These are phyloP conservation scores for Strigops habroptila DNA, from an alignment of 2,113 vertebrate species.

Conservation along the genomic window DNA sequence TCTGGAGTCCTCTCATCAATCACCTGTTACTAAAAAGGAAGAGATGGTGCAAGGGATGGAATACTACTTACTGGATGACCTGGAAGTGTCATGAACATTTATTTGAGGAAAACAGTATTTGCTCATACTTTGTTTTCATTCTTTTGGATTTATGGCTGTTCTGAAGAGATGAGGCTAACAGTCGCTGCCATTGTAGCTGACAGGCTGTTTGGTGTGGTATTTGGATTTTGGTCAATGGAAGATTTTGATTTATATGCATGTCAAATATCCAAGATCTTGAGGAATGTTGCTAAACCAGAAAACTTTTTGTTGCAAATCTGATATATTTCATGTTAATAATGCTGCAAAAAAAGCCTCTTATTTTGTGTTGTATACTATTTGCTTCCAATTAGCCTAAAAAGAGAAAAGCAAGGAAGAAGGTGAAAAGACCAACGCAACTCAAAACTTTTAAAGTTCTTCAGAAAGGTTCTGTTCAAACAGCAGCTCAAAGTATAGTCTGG, in stretches of 20 bases:
- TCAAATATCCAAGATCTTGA: not conserved
- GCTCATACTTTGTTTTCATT: not conserved
- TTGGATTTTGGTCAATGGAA: not conserved
- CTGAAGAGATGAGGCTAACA: not conserved
- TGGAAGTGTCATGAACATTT: not conserved
- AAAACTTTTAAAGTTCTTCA: slow-evolving; percentile 51
- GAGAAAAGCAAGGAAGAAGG: not conserved
- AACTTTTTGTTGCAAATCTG: not conserved
- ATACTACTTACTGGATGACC: not conserved
- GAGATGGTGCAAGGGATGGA: not conserved
- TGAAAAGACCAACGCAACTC: slow-evolving; percentile 29
- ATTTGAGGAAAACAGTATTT: not conserved
- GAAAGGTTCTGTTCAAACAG: slow-evolving; percentile 53
- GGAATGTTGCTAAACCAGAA: not conserved
- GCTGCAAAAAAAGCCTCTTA: not conserved
- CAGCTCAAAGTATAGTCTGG: slow-evolving; percentile 50
- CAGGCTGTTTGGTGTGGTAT: not conserved
- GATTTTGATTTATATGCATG: not conserved
- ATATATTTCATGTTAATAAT: not conserved
- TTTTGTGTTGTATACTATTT: not conserved
- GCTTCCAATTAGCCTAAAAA: not conserved
- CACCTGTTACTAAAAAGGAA: not conserved
- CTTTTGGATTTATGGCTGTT: not conserved
- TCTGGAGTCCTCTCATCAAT: not conserved
- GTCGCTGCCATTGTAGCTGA: not conserved